Evolutionary conservation across 1,140 invertebrate genomes (phyloP).

Genomic region (Drosophila neocordata): DNA sequence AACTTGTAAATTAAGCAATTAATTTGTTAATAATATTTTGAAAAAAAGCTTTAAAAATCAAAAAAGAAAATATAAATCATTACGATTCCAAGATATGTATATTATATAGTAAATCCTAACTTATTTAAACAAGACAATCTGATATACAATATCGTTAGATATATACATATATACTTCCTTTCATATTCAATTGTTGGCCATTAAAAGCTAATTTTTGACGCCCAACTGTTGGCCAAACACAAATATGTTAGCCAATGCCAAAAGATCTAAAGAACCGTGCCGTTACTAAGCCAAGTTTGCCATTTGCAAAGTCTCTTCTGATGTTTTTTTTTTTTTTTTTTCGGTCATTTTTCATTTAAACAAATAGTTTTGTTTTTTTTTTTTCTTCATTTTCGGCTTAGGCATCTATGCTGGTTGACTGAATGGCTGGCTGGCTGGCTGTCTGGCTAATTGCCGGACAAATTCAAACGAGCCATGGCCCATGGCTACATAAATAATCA

Average conservation of each 20-base stretch:
- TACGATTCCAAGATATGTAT: too few relatives aligned
- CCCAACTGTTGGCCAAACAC: conserved; percentile 7
- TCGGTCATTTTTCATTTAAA: conserved; percentile 17
- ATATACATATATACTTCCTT: not conserved
- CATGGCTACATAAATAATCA: conserved; percentile 19
- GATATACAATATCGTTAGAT: too few relatives aligned
- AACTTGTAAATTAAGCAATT: too few relatives aligned
- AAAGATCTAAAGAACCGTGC: conserved; percentile 10
- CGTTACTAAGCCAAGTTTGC: conserved; percentile 7
- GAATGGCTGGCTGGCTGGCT: not conserved
- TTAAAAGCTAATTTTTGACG: conserved; percentile 19
- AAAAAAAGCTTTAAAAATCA: too few relatives aligned
- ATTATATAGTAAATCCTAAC: too few relatives aligned
- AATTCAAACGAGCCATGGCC: conserved; percentile 21
- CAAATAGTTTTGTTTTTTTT: conserved; percentile 7
- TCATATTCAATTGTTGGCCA: not conserved
- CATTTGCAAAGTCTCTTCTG: conserved; percentile 10
- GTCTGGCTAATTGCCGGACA: conserved; percentile 17
- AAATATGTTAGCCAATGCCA: conserved; percentile 7
- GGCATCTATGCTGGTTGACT: conserved; percentile 9
- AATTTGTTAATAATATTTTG: too few relatives aligned
- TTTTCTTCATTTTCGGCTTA: not conserved
- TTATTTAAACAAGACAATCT: too few relatives aligned
- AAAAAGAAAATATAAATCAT: too few relatives aligned
- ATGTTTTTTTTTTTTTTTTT: not conserved